Percentiles rank a stretch among this genome's conserved stretches.
Evolutionary conservation across 2,113 vertebrate species (phyloP).

Genomic region (Shinisaurus crocodilurus): DNA sequence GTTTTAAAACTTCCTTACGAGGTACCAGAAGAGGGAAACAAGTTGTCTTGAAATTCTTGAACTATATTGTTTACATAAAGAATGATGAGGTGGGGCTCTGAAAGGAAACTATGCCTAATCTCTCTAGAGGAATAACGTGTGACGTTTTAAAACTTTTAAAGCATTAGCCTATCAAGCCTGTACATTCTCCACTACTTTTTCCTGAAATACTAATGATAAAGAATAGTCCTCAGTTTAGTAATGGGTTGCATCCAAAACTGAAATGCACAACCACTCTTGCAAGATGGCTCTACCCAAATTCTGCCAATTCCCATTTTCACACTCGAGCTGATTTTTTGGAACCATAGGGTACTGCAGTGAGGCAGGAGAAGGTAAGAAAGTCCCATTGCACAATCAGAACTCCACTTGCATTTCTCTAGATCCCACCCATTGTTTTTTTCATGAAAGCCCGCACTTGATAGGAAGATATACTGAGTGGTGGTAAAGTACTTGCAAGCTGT

Average conservation of each 20-base stretch:
- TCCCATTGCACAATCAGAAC: background rate
- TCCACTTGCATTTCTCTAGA: background rate
- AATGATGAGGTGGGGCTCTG: background rate
- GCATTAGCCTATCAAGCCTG: background rate
- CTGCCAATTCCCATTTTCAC: background rate
- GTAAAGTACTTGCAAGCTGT: background rate
- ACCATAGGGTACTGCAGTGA: background rate
- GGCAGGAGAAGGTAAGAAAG: background rate
- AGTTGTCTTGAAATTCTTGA: background rate
- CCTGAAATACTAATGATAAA: background rate
- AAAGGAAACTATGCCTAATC: background rate
- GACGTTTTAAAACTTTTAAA: background rate
- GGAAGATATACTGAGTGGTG: background rate
- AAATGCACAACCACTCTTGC: too few species aligned
- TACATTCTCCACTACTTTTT: background rate
- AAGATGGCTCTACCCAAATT: background rate
- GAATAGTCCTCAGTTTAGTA: background rate
- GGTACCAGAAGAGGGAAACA: background rate
- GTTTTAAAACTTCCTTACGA: background rate
- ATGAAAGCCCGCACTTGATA: background rate
- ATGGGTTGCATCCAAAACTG: background rate
- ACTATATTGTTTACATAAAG: background rate
- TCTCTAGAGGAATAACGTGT: background rate
- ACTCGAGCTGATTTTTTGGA: background rate
- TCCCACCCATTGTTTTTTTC: background rate